Conservation (phyloP, 2,888 invertebrate genomes). For the Salticus scenicus region DNA sequence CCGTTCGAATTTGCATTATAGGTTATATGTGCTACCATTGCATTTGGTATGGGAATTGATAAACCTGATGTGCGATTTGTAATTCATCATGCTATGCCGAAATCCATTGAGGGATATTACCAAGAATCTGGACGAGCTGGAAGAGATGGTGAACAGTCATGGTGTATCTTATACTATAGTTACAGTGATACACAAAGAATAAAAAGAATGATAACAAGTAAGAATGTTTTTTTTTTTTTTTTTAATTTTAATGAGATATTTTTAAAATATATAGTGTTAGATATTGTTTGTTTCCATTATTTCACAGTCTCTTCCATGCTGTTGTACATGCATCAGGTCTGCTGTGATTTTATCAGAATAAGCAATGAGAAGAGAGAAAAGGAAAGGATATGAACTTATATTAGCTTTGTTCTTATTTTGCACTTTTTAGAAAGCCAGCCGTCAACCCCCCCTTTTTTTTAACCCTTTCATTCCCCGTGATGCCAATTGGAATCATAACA, state of each 20-base stretch:
- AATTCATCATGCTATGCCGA: conserved; percentile 93
- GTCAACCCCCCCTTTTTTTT: no score
- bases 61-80: conserved; percentile 94
- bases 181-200: conserved; percentile 85
- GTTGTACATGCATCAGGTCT: no score
- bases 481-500: no score
- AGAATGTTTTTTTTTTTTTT: conserved; percentile 18
- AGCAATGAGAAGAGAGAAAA: no score
- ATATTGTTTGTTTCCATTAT: not conserved
- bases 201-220: conserved; percentile 82
- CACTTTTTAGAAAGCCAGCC: no score
- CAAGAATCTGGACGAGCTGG: conserved; percentile 98
- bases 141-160: conserved; percentile 89
- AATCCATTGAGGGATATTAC: conserved; percentile 97
- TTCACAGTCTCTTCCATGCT: no score
- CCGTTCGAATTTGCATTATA: no score
- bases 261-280: not conserved
- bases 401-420: no score
- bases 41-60: conserved; percentile 99
- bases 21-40: conserved; percentile 96
- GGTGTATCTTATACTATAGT: conserved; percentile 91
- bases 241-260: no score
- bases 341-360: no score
- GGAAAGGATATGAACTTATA: no score
- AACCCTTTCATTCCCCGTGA: no score